phyloP scores from a whole-genome alignment of 2,797 vertebrate genomes.

The Siniperca obscura region DNA sequence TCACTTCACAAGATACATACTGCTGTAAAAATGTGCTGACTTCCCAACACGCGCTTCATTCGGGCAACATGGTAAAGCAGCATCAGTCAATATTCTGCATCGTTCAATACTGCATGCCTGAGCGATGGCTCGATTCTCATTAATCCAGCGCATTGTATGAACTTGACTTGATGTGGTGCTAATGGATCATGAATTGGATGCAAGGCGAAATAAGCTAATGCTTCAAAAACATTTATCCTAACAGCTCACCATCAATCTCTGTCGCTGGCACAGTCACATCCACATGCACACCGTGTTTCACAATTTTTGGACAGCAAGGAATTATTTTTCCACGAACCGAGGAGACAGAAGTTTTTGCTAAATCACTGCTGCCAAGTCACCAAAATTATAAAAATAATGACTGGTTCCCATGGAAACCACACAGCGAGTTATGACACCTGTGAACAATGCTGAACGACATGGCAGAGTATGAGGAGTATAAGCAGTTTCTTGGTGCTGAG shows the following conservation, averaged over 20 bases:
- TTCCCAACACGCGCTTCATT: not conserved
- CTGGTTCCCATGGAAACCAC: slow-evolving; percentile 78
- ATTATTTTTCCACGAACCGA: slow-evolving; percentile 44
- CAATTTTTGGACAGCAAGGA: slow-evolving; percentile 39
- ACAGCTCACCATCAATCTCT: slow-evolving; percentile 25
- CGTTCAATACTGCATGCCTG: not conserved
- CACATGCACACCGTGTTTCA: slow-evolving; percentile 4
- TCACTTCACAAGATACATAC: slow-evolving; percentile 32
- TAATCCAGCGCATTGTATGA: not conserved
- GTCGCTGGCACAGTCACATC: not conserved
- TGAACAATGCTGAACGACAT: slow-evolving; percentile 57
- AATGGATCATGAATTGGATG: slow-evolving; percentile 39
- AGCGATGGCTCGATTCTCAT: slow-evolving; percentile 19
- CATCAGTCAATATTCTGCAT: slow-evolving; percentile 15
- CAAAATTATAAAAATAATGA: slow-evolving; percentile 75
- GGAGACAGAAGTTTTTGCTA: slow-evolving; percentile 52
- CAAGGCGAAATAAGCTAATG: slow-evolving; percentile 20
- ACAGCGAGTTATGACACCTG: slow-evolving; percentile 55
- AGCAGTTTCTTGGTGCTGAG: slow-evolving; percentile 44
- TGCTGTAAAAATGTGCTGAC: not conserved
- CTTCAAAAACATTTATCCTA: slow-evolving; percentile 36
- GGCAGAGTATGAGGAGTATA: slow-evolving; percentile 57
- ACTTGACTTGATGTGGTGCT: slow-evolving; percentile 29
- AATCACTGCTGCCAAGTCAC: slow-evolving; percentile 71
- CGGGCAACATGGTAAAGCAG: not conserved